These are phyloP conservation scores for Gymnopithys bicolor DNA, from an alignment of 2,797 vertebrate species.

Conservation along the genomic window DNA sequence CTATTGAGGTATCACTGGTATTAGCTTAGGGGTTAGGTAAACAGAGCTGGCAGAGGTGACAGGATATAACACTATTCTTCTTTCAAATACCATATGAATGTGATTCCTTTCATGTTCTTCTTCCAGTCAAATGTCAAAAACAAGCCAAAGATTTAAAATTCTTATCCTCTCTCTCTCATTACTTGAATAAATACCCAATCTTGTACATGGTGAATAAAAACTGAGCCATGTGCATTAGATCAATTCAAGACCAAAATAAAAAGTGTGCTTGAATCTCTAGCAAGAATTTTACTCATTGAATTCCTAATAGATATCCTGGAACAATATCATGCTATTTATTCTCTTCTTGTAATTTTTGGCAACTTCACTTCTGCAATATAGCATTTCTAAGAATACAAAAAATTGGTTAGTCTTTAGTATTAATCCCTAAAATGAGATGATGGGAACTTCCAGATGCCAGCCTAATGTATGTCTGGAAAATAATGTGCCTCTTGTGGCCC, in stretches of 20 bases:
- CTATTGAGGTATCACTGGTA: neutral
- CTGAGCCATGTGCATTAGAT: neutral
- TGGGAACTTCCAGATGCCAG: neutral
- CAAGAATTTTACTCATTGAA: neutral
- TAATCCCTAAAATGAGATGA: neutral
- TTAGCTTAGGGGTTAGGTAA: neutral
- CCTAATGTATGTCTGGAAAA: neutral
- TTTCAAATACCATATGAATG: neutral
- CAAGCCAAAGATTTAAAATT: conserved; percentile 9
- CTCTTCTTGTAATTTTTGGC: neutral
- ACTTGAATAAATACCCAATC: neutral
- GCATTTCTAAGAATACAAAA: neutral
- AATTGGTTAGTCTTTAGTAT: neutral
- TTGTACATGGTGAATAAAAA: neutral
- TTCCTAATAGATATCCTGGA: neutral
- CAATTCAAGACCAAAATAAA: neutral
- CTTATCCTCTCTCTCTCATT: neutral
- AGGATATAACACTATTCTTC: neutral
- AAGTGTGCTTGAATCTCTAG: neutral
- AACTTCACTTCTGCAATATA: neutral
- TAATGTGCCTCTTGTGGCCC: neutral
- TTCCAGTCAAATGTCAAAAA: neutral
- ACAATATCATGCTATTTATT: neutral
- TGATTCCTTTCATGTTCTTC: neutral
- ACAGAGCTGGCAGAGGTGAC: neutral